Conservation (phyloP, 2,888 invertebrate genomes). For the Cancer borealis region DNA sequence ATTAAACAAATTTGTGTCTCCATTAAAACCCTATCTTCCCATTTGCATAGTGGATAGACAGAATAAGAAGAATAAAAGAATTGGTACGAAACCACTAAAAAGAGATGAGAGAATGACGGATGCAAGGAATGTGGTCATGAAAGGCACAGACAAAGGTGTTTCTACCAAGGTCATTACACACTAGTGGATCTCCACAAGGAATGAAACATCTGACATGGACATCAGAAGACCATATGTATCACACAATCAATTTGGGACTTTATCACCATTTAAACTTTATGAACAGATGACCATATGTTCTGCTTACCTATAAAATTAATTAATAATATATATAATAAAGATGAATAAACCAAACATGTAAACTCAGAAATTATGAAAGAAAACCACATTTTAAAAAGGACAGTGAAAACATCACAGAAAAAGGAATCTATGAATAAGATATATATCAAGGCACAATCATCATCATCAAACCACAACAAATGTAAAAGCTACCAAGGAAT, state of each 20-base stretch:
- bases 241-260: neutral
- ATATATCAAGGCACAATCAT: conserved; percentile 12
- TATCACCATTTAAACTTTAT: neutral
- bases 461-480: neutral
- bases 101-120: neutral
- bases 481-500: conserved; percentile 1
- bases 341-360: neutral
- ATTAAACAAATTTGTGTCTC: neutral
- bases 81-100: neutral
- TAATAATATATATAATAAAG: neutral
- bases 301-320: neutral
- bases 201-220: neutral
- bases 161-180: neutral
- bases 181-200: neutral
- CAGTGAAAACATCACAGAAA: neutral
- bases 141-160: too few species aligned
- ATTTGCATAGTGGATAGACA: neutral
- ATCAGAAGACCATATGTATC: neutral
- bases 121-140: neutral
- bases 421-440: neutral
- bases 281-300: too few species aligned
- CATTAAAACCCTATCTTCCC: neutral
- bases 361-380: neutral
- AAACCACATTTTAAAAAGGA: neutral
- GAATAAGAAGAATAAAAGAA: neutral